Evolutionary conservation across 2,888 invertebrate species (phyloP), one percentile per base, ranked within the genome.

Genomic region (Lasius platythorax): DNA sequence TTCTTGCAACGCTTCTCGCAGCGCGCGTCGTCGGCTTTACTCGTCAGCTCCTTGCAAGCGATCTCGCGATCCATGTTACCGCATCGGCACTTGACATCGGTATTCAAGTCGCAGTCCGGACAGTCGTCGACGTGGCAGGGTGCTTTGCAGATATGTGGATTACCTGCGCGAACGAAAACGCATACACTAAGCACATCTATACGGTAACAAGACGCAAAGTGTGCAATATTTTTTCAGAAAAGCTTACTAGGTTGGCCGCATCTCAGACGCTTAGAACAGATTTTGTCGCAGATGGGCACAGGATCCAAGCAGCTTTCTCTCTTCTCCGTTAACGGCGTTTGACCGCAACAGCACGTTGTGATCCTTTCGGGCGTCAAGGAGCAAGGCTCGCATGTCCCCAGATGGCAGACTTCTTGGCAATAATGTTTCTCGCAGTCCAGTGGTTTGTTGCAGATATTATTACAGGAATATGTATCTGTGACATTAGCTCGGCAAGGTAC

Each of bases 1-100:
- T 98, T 99, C 78, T 97, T 97, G 94, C 99, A 99, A 91, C 98
- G 97, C 93, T 97, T 98, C 93, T 98, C 97, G 95, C 99, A 99
- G 43, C 97, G 95, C 1, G 97, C 97, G 92, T 97, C 97, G 92
- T 97, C 97, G 67, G 96, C 96, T 93, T 97, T 96, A 0, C 97
- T 96, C 0, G 96, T 96, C 12, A 98, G 95, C 75, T 98, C 97
- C 0, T 95, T 95, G 93, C 99, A 99, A 3, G 97, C 96, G 75
- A 98, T 96, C 93, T 98, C 97, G 91, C 97, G 97, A 90, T 97
- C 97, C 95, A 98, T 97, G 93, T 97, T 97, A 0, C 98, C 98
- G 93, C 99, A 99, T 58, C 98, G 97, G 92, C 99, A 99, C 82
- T 96, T 96, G 0, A 98, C 96, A 0, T 97, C 95, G 0, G 98